Conservation (phyloP, 2,888 invertebrate genomes). For the Xestia xanthographa region DNA sequence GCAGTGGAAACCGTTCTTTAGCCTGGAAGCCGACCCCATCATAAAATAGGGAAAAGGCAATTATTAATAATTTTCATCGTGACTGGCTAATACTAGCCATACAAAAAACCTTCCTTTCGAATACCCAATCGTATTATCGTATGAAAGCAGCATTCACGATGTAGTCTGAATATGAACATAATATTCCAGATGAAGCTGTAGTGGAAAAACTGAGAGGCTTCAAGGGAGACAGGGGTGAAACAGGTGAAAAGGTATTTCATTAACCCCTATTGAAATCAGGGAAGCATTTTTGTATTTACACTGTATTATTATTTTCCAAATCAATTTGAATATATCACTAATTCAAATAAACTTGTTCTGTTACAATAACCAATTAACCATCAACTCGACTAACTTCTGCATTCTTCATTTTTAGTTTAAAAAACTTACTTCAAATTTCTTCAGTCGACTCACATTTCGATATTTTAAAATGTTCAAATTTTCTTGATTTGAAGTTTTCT, state of each 20-base stretch:
- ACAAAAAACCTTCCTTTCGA: neutral
- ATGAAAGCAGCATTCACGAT: neutral
- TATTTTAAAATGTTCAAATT: neutral
- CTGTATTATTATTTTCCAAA: neutral
- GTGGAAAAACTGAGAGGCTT: conserved; percentile 77
- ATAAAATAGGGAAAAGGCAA: neutral
- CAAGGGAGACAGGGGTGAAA: conserved; percentile 77
- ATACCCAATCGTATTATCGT: too few relatives aligned
- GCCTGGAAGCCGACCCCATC: neutral
- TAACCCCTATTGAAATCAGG: conserved; percentile 47
- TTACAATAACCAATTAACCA: neutral
- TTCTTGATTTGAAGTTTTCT: neutral
- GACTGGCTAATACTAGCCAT: neutral
- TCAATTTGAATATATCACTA: neutral
- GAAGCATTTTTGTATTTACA: conserved; percentile 3
- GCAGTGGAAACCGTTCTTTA: neutral
- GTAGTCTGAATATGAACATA: neutral
- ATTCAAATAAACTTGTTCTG: neutral
- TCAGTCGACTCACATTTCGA: neutral
- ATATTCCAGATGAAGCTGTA: conserved; percentile 75
- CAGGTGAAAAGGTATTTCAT: conserved; percentile 76
- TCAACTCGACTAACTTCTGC: neutral
- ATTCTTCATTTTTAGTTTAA: neutral
- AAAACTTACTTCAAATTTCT: neutral
- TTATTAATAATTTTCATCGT: neutral